Evolutionary conservation across 2,888 invertebrate species (phyloP).

Genomic region (Caenorhabditis doughertyi): DNA sequence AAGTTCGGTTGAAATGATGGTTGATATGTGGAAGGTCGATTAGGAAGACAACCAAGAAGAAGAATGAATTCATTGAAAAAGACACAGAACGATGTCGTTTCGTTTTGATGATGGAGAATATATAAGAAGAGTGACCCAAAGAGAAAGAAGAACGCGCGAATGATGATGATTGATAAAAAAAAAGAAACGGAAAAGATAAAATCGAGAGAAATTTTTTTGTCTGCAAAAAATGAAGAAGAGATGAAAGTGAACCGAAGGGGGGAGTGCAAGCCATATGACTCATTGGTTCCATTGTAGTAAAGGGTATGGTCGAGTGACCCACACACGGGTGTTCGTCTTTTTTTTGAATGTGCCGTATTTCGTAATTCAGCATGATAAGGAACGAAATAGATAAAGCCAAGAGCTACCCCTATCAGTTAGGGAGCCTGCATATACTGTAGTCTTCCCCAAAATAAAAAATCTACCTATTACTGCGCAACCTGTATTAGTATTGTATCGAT

Average conservation of each 20-base stretch:
- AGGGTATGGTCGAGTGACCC: no score
- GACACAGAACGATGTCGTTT: neutral
- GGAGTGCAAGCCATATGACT: neutral
- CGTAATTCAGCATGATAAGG: no score
- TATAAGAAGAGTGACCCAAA: neutral
- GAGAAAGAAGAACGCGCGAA: slow-evolving; percentile 36
- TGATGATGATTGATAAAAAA: slow-evolving; percentile 40
- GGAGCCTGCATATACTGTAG: no score
- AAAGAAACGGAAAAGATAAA: slow-evolving; percentile 1
- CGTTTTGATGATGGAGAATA: neutral
- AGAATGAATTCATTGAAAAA: neutral
- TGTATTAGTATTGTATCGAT: no score
- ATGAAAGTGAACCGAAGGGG: neutral
- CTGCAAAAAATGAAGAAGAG: no score
- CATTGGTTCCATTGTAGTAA: neutral
- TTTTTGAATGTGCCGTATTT: no score
- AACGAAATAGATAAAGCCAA: no score
- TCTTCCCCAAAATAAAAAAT: no score
- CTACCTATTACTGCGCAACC: no score
- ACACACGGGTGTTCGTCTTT: no score
- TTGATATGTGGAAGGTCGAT: slow-evolving; percentile 48
- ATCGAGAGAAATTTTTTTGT: no score
- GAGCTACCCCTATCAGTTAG: no score
- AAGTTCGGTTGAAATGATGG: neutral
- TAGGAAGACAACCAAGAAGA: slow-evolving; percentile 2